Base-by-base conservation (phyloP, 1,140 invertebrate genomes). In the Conus betulinus region DNA sequence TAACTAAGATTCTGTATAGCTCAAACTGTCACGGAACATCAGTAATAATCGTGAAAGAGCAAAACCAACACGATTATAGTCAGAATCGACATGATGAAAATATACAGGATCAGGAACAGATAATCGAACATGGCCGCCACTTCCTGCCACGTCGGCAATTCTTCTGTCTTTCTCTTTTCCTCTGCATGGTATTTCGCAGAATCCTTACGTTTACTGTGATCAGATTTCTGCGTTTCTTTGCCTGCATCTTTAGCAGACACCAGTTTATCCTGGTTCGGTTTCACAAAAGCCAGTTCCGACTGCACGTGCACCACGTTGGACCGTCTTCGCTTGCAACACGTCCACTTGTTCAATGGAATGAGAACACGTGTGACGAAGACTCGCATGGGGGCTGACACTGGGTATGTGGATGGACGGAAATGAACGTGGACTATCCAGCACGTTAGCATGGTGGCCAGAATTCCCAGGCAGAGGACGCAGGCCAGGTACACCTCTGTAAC, bases 401-500 rank as follows among this genome's bases (percentile, higher is more conserved):
- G 52, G 52, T 5, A 11, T 51, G 52, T n/a, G 81, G 81, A 20
- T 3, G 39, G 8, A 17, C 81, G 81, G 81, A 55, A 52, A 23
- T 83, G 51, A 51, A 83, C 2, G 81, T 83, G 10, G 23, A 83
- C 27, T 7, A 83, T 52, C 81, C 81, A 83, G 20, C 52, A 20
- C 17, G 81, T 83, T 52, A 83, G 10, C 81, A 83, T 17, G 17
- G 81, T 83, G 81, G 81, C 81, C 52, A 83, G 55, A 5, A 83
- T 51, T 55, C 81, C 81, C 10, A 83, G 81, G 25, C 81, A 55
- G 52, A 83, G 55, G 23, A 83, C 81, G 52, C 39, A 52, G 52
- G 81, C 81, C 81, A 83, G 55, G 52, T 83, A 83, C 52, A 83
- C 81, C 53, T 83, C 81, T 83, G 81, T 17, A 55, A 83, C 8